phyloP scores from a whole-genome alignment of 2,888 invertebrate genomes.

The Drosophila prolongata region DNA sequence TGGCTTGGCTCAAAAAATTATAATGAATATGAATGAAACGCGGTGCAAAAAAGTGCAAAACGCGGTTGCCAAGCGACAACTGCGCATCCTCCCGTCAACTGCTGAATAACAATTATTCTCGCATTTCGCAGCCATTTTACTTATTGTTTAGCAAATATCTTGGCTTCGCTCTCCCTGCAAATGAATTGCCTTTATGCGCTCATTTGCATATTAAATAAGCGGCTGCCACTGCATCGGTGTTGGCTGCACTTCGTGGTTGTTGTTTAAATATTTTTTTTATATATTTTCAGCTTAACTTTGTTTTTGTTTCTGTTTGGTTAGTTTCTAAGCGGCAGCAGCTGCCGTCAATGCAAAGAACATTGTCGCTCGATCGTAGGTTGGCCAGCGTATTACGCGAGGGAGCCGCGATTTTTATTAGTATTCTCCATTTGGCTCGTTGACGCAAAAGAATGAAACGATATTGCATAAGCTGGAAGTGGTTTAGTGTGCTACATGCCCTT shows the following conservation, averaged over 20 bases:
- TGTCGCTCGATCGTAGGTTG: conserved; percentile 55
- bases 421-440: conserved; percentile 70
- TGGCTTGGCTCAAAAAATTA: conserved; percentile 36
- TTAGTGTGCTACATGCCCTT: conserved; percentile 24
- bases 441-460: conserved; percentile 61
- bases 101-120: conserved; percentile 67
- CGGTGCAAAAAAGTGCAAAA: neutral
- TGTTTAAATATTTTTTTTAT: conserved; percentile 11
- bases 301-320: conserved; percentile 44
- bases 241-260: conserved; percentile 27
- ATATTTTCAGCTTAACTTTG: conserved; percentile 17
- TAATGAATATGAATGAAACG: conserved; percentile 40
- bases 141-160: conserved; percentile 70
- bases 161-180: conserved; percentile 61
- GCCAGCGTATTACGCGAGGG: conserved; percentile 59
- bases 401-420: conserved; percentile 49
- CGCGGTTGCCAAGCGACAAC: conserved; percentile 52
- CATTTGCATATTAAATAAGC: conserved; percentile 79
- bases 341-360: conserved; percentile 64
- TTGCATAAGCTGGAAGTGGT: conserved; percentile 35
- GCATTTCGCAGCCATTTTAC: conserved; percentile 53
- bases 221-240: conserved; percentile 56
- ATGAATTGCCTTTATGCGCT: conserved; percentile 77
- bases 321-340: conserved; percentile 65
- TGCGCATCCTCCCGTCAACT: conserved; percentile 64